These are phyloP conservation scores for Watersipora subatra DNA, from an alignment of 1,140 invertebrate genomes.

Conservation along the genomic window DNA sequence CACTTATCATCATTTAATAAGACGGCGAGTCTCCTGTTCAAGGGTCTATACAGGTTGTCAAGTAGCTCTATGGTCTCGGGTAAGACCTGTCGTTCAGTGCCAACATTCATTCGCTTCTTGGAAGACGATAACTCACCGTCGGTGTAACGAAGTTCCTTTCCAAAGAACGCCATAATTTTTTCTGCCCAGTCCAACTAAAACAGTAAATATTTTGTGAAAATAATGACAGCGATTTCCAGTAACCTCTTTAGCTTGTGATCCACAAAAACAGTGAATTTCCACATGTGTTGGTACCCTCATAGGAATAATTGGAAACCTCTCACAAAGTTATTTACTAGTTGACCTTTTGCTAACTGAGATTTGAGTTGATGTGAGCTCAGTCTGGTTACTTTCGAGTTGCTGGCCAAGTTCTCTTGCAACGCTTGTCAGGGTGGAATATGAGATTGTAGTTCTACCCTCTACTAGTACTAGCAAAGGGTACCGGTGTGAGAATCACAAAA, in stretches of 20 bases:
- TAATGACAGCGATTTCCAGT: no score
- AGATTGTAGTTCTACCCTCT: no score
- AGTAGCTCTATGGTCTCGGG: background rate
- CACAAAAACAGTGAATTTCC: no score
- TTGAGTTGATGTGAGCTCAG: background rate
- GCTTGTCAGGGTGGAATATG: no score
- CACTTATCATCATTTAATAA: background rate
- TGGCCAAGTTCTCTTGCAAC: no score
- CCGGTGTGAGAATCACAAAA: background rate
- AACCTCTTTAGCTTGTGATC: no score
- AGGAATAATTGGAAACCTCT: background rate
- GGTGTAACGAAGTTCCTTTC: background rate
- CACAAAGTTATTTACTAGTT: background rate
- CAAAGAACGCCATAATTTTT: background rate
- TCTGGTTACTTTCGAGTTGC: no score
- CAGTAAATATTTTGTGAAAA: background rate
- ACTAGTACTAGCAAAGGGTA: no score
- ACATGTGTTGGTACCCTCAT: background rate
- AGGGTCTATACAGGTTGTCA: background rate
- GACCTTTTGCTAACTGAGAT: background rate
- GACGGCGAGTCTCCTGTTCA: background rate
- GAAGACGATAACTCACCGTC: background rate
- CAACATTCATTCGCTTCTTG: background rate
- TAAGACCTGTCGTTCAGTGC: background rate
- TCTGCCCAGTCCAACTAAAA: background rate